Evolutionary conservation across 1,140 invertebrate species (phyloP), one percentile per base, ranked within the genome.

Genomic region (Platorchestia sp.): DNA sequence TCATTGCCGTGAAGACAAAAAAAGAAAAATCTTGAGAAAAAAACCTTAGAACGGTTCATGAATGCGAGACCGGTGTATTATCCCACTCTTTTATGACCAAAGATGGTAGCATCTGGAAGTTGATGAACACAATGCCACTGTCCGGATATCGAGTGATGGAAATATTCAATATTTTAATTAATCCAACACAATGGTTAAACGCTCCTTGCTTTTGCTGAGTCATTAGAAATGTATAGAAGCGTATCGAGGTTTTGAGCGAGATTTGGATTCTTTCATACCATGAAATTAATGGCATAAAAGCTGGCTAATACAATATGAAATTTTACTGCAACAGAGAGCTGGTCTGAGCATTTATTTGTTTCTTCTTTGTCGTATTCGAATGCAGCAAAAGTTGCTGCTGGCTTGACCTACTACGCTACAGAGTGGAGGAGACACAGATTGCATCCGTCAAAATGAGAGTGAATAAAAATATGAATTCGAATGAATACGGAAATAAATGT

Each of bases 121-220:
- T 93, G 91, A 45, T 93, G 43, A 45, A 44, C 40, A 45, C 91
- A 93, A 47, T 45, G 91, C 91, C 91, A 93, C 91, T 42, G 91
- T 40, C 91, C 91, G 91, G 91, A 93, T 93, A 93, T 93, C 91
- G 45, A 93, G 91, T 93, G 91, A 93, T 93, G 91, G 91, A 93
- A 93, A 93, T 93, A 93, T 93, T 47, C 91, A 93, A 93, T 93
- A 93, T 93, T 93, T 93, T 93, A 93, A 93, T 93, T 93, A 93
- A 93, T 93, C 43, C 91, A 45, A 44, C 91, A 93, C 91, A 93
- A 93, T 93, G 45, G 91, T 93, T 47, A 93, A 44, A 93, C 43
- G 91, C 91, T 93, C 87, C n/a, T 93, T 45, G 91, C 43, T 93
- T 93, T 44, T 93, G 91, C 91, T 93, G 91, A 93, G 91, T 93